Evolutionary conservation across 2,888 invertebrate species (phyloP), one percentile per base, ranked within the genome.

Genomic region (Lumbricus terrestris): DNA sequence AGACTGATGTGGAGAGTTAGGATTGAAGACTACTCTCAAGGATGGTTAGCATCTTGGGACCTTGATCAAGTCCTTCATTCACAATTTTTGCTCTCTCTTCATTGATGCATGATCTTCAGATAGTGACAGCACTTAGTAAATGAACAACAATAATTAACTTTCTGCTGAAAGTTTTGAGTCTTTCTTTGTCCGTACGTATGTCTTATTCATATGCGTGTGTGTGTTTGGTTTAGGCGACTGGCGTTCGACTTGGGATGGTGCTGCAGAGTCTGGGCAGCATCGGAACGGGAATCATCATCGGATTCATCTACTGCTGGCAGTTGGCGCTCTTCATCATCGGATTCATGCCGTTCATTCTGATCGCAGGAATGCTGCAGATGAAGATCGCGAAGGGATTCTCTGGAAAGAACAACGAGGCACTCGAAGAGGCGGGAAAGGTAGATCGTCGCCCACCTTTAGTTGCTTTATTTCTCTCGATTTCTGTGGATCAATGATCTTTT

Each of bases 361-460:
- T 95, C 23, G 95, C 94, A 34, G 95, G 95, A 29, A 93, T 93
- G 40, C 83, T 95, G 20, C 94, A 95, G 91, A 94, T 95, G 93
- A 94, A 94, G 90, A 93, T 95, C 89, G 90, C 95, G 82, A 94
- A 95, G 85, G 95, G 95, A 82, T 95, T 94, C 42, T 95, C 95
- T 88, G 94, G 94, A n/a, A 93, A 94, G 90, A 95, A 96, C 92
- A 94, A 95, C 11, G 94, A 94, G 89, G 93, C 95, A 3, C 94
- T 95, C 94, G 95, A 96, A 92, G 95, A 95, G 90, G 96, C 96
- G 69, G 96, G 96, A 91, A 95, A 95, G 93, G 95, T 96, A 5
- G 16, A 37, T 47, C 33, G 11, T 89, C 16, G 23, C 33, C n/a
- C 35, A 82, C 11, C 82, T 69, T 29, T 54, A 82, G 34, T 89